Conservation (phyloP, 1,140 invertebrate species). For the Plodia interpunctella region DNA sequence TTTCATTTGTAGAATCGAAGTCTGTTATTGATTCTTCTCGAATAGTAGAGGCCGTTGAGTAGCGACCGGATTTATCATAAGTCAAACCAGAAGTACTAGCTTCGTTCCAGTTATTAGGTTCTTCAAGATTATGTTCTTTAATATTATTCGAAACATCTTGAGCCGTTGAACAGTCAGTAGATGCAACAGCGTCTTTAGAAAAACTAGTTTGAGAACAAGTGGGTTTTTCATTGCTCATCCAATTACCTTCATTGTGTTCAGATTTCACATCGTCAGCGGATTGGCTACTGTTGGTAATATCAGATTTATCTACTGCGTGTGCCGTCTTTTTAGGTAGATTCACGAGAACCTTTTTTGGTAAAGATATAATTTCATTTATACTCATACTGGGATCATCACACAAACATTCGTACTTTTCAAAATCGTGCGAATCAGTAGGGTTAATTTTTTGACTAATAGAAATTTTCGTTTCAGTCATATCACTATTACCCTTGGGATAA, state of each 20-base stretch:
- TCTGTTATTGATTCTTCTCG: constrained; percentile 32
- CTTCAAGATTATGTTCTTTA: background rate
- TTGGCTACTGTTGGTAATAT: background rate
- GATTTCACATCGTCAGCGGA: background rate
- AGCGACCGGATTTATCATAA: background rate
- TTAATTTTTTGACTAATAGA: background rate
- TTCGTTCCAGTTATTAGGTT: background rate
- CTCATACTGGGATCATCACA: constrained; percentile 57
- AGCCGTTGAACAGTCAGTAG: background rate
- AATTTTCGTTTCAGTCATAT: constrained; percentile 20
- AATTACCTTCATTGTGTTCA: background rate
- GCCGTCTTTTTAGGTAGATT: background rate
- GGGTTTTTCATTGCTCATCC: background rate
- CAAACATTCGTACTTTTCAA: constrained; percentile 59
- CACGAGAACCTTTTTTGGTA: constrained; percentile 17
- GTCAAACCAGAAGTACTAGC: background rate
- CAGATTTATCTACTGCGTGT: background rate
- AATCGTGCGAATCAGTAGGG: constrained; percentile 24
- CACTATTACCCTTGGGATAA: background rate
- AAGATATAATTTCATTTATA: constrained; percentile 56
- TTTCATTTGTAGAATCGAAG: constrained; percentile 12
- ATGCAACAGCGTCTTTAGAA: background rate
- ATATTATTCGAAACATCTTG: background rate
- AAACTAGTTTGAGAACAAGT: background rate
- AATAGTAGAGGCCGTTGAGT: constrained; percentile 18